Base-by-base conservation (phyloP, 92 coral and sea anemone genomes). In the Heteractis magnifica region DNA sequence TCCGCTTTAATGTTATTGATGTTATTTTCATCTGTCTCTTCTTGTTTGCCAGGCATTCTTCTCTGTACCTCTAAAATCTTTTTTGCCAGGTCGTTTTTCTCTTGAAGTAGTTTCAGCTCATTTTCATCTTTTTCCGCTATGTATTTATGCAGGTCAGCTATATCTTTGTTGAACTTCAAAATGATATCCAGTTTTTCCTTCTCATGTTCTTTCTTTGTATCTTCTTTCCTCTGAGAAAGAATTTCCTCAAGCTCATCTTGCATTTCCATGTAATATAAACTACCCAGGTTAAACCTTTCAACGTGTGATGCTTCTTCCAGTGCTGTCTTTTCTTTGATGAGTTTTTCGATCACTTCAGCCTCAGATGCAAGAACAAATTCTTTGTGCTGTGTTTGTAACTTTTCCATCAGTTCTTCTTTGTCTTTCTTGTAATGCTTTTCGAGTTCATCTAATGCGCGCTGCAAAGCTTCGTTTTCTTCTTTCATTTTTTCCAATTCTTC, bases 241-340 rank as follows among this genome's bases (percentile, higher is more conserved):
- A 89, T 60, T 11, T 90, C 91, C 19, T 94, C 93, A 16, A 96
- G 72, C 76, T 96, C 99, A 19, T 96, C 99, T 60, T 89, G 93
- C 99, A 96, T 96, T 81, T 96, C 99, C 81, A 85, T 74, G 86
- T 94, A 90, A 75, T 96, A 96, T 59, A 96, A 52, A 50, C 99
- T 81, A 88, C 99, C 90, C 55, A 96, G 83, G 62, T 90, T 87
- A 78, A 96, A 96, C 72, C 99, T 77, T 72, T 96, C 99, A 6
- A 90, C 48, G 70, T 92, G 92, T 19, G 90, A 75, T 6, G 94
- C 94, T 23, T 96, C 92, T 86, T 96, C 98, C 49, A 96, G 81
- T 49, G 87, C 53, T 16, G 89, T 80, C 82, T 87, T 96, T 86
- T 92, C 92, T 71, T 88, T 90, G 13, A 89, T 86, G n/a, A 94